Base-by-base conservation (phyloP, 1,140 invertebrate species). In the Rhizoglyphus robini region DNA sequence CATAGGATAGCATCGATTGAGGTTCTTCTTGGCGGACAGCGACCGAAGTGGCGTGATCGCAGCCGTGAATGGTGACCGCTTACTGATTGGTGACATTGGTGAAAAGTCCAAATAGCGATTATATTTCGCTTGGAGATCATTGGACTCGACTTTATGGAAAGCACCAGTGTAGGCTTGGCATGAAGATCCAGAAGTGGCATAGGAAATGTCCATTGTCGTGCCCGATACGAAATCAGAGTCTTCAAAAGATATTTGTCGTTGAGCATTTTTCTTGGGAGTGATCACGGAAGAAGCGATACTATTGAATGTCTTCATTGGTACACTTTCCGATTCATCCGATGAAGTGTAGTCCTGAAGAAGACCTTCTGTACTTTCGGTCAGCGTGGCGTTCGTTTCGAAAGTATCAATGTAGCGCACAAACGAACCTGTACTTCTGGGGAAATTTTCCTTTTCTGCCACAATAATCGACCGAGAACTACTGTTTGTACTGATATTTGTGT, bases 161-260 rank as follows among this genome's bases (percentile, higher is more conserved):
- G n/a, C n/a, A n/a, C n/a, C n/a, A n/a, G n/a, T n/a, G n/a, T n/a
- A n/a, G n/a, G n/a, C n/a, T n/a, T n/a, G n/a, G n/a, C n/a, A n/a
- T n/a, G n/a, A n/a, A n/a, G n/a, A n/a, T n/a, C n/a, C 51, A 32
- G 51, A 15, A 5, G 51, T 54, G 51, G 23, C 51, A 54, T 27
- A 46, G 51, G 51, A 54, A 32, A 54, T 54, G 20, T 54, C 51
- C 51, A 54, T 54, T 54, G 41, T 46, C 15, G 41, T 46, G 41
- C 41, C 41, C 41, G 51, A 54, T 11, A 54, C 23, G 20, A 54
- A 25, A 23, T 54, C 51, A 54, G 8, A 11, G 20, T 54, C 51
- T 8, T 25, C 20, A 20, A 54, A 54, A 8, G 51, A 54, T 5
- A 20, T 54, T 18, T 18, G 8, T 41, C 23, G 8, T 54, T 54